These are phyloP conservation scores for Tetragonisca angustula DNA, from an alignment of 2,888 invertebrate genomes.

Conservation along the genomic window DNA sequence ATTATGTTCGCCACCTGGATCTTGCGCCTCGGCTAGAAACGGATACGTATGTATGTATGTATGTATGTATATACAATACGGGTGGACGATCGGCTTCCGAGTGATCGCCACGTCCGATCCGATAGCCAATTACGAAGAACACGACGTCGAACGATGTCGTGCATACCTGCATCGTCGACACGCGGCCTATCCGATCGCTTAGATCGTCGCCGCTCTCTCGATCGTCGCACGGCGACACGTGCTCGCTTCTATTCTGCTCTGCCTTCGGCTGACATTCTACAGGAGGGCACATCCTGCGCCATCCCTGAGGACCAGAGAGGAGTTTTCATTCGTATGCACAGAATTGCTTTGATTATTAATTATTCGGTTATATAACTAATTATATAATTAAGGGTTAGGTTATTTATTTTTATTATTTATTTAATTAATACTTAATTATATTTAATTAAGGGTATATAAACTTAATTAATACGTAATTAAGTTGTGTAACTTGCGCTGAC, in stretches of 20 bases:
- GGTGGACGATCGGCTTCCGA: conserved; percentile 24
- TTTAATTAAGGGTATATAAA: no score
- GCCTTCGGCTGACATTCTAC: background rate
- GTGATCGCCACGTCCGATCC: conserved; percentile 75
- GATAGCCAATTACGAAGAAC: conserved; percentile 80
- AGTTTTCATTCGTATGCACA: background rate
- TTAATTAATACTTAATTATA: no score
- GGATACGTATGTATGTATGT: no score
- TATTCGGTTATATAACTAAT: no score
- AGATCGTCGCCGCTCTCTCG: background rate
- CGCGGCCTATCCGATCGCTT: background rate
- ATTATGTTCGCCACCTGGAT: conserved; percentile 72
- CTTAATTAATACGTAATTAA: no score
- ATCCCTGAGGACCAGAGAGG: no score
- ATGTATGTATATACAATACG: conserved; percentile 10
- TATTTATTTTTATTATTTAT: no score
- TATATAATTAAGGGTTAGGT: no score
- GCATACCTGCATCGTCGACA: conserved; percentile 47
- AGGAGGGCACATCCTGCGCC: background rate
- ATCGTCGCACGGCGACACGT: background rate
- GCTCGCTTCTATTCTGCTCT: background rate
- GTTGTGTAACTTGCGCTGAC: no score
- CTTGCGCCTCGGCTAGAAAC: conserved; percentile 14
- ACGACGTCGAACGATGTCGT: conserved; percentile 75
- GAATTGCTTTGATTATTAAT: no score